Percentiles rank a stretch among this genome's conserved stretches.
These are phyloP conservation scores for Graphium colonna DNA, from an alignment of 2,888 invertebrate species.

Conservation along the genomic window DNA sequence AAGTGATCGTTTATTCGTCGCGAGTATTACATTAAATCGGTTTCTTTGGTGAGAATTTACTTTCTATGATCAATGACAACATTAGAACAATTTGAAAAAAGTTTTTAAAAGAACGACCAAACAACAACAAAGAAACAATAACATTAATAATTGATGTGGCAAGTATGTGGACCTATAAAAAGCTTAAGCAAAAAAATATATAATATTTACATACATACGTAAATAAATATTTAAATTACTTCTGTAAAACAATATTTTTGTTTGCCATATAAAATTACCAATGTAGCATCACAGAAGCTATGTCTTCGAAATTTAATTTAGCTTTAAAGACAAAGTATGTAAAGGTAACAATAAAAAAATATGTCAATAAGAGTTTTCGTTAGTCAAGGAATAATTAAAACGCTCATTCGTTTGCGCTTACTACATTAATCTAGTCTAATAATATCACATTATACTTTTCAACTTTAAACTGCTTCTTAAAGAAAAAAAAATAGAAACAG, in stretches of 20 bases:
- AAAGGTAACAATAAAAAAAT: too few relatives aligned
- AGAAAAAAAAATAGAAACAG: too few relatives aligned
- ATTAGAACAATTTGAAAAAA: constrained; percentile 41
- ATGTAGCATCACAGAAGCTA: neutral
- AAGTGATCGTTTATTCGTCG: constrained; percentile 67
- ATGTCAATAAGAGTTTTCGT: too few relatives aligned
- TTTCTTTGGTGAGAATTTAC: constrained; percentile 72
- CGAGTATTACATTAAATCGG: constrained; percentile 70
- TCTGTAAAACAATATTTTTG: neutral
- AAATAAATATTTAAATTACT: neutral
- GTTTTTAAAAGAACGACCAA: constrained; percentile 15
- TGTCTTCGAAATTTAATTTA: neutral
- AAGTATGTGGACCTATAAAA: constrained; percentile 12
- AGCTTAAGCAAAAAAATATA: constrained; percentile 13
- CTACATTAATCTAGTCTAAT: too few relatives aligned
- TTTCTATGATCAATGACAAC: constrained; percentile 49
- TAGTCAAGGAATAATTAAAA: too few relatives aligned
- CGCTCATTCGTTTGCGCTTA: neutral
- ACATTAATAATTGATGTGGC: constrained; percentile 15
- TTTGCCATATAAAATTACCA: neutral
- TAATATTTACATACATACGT: neutral
- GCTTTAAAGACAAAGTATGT: too few relatives aligned
- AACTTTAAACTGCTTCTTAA: too few relatives aligned
- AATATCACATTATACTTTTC: neutral
- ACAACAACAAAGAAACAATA: constrained; percentile 13